phyloP scores from a whole-genome alignment of 23 tunicate species.

The Phallusia fumigata region DNA sequence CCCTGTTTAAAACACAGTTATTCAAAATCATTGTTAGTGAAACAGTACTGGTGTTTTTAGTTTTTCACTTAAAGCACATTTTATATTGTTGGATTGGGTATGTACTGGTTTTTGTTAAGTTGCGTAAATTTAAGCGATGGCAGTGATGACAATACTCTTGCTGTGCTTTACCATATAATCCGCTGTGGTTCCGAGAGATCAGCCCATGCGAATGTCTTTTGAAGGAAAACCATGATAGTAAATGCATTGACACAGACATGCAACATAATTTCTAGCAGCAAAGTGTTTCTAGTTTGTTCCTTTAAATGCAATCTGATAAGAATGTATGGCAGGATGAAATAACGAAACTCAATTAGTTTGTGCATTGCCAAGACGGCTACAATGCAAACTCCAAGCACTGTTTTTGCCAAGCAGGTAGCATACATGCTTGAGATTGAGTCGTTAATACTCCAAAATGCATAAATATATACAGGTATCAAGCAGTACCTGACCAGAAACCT shows the following conservation, averaged over 20 bases:
- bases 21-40: too few relatives aligned
- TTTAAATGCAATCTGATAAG: conserved; percentile 69
- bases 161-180: conserved; percentile 78
- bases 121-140: neutral
- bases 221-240: conserved; percentile 54
- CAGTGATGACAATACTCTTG: neutral
- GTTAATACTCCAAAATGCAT: conserved; percentile 71
- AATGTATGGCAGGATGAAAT: conserved; percentile 75
- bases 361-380: conserved; percentile 49
- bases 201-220: conserved; percentile 73
- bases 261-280: conserved; percentile 54
- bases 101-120: neutral
- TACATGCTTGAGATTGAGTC: conserved; percentile 37
- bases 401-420: conserved; percentile 43
- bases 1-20: neutral
- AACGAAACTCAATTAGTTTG: conserved; percentile 71
- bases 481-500: conserved; percentile 37
- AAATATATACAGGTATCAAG: conserved; percentile 62
- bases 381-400: conserved; percentile 54
- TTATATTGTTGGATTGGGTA: neutral
- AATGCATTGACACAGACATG: conserved; percentile 39
- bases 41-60: too few relatives aligned
- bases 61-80: neutral
- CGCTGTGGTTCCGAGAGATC: conserved; percentile 69
- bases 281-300: conserved; percentile 5